Percentiles rank a stretch among this genome's conserved stretches.
These are phyloP conservation scores for Delphinapterus leucas DNA, from an alignment of 2,113 vertebrate genomes.

Conservation along the genomic window DNA sequence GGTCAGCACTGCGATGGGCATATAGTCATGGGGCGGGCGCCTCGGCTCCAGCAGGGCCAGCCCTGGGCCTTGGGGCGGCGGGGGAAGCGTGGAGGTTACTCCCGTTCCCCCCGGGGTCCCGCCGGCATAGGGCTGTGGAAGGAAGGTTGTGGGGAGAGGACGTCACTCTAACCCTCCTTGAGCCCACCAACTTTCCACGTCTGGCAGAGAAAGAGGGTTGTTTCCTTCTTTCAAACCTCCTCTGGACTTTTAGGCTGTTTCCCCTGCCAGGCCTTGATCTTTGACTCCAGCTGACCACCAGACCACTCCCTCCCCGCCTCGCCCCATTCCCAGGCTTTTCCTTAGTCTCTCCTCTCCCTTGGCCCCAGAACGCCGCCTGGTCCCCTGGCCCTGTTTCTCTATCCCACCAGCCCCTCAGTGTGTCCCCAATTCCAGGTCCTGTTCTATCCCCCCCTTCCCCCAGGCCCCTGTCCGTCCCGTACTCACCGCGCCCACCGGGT, in stretches of 20 bases:
- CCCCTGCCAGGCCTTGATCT: background rate
- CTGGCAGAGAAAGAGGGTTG: background rate
- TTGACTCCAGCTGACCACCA: background rate
- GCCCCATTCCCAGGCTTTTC: background rate
- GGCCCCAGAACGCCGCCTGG: background rate
- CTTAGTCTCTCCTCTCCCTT: background rate
- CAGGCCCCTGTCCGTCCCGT: background rate
- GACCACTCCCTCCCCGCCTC: background rate
- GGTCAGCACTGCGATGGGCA: slow-evolving; percentile 94
- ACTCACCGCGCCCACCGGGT: slow-evolving; percentile 89
- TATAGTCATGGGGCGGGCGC: slow-evolving; percentile 93
- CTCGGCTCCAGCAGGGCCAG: slow-evolving; percentile 91
- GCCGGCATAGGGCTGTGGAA: slow-evolving; percentile 71
- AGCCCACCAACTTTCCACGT: background rate
- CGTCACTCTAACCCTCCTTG: background rate
- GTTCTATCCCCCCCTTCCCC: background rate
- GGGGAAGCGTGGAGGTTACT: slow-evolving; percentile 81
- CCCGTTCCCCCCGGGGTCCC: slow-evolving; percentile 63
- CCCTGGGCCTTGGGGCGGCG: slow-evolving; percentile 90
- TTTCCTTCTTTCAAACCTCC: background rate
- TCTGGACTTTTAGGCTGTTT: background rate
- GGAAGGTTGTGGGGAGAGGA: background rate
- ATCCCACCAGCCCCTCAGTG: background rate
- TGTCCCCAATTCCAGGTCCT: background rate
- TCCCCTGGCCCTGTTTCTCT: too few species aligned